Evolutionary conservation across 2,888 invertebrate species (phyloP).

Genomic region (Ashinkailepas kermadecensis): DNA sequence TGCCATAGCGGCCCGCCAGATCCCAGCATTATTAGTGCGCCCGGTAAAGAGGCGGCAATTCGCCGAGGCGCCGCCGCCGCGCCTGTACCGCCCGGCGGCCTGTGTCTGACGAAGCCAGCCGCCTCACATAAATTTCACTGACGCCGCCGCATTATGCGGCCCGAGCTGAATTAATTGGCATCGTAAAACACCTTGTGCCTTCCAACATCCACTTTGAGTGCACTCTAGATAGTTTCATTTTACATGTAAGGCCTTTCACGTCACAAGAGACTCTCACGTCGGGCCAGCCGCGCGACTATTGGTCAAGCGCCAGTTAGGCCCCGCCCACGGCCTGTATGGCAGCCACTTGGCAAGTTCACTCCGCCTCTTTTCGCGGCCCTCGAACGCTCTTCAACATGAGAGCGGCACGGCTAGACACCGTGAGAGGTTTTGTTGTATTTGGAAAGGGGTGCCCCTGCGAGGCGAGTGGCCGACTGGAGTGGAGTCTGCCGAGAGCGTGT

Average conservation of each 20-base stretch:
- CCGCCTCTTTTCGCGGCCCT: conserved; percentile 18
- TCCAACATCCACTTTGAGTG: not conserved
- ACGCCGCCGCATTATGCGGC: not conserved
- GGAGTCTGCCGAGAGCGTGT: not conserved
- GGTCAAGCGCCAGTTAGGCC: not conserved
- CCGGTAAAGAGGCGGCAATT: not conserved
- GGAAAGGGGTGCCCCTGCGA: conserved; percentile 19
- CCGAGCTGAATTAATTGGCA: conserved; percentile 1
- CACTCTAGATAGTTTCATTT: conserved; percentile 14
- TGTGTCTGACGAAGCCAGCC: not conserved
- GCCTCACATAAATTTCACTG: not conserved
- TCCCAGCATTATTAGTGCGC: not conserved
- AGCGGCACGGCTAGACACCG: not conserved
- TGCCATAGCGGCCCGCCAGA: not conserved
- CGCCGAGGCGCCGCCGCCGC: not conserved
- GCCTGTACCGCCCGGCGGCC: not conserved
- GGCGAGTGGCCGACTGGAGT: not conserved
- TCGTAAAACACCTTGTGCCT: conserved; percentile 10
- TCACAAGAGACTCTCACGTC: conserved; percentile 6
- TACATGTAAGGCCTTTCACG: conserved; percentile 10
- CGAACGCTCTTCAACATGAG: conserved; percentile 12
- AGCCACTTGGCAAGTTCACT: conserved; percentile 19
- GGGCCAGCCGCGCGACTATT: not conserved
- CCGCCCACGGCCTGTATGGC: conserved; percentile 9
- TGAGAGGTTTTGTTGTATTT: conserved; percentile 21